Conservation (phyloP, 2,888 invertebrate species). For the Ptychoptera albimana region DNA sequence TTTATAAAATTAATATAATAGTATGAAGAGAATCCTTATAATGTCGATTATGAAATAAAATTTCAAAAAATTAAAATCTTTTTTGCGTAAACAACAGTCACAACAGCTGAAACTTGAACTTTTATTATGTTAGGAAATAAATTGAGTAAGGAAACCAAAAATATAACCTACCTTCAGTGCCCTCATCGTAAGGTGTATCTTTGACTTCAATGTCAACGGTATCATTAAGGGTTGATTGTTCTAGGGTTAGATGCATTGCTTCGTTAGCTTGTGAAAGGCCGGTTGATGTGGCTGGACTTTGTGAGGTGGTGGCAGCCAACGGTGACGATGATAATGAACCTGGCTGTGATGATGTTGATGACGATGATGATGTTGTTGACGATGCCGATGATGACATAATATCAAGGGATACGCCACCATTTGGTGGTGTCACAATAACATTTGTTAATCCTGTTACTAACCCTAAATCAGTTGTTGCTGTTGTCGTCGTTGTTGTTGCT, state of each 20-base stretch:
- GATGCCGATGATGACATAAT: background rate
- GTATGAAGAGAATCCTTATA: no score
- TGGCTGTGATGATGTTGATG: background rate
- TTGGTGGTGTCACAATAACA: background rate
- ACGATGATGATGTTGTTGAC: background rate
- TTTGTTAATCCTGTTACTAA: background rate
- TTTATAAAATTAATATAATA: no score
- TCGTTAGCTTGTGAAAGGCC: background rate
- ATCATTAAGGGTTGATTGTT: conserved; percentile 1
- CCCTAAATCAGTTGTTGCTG: background rate
- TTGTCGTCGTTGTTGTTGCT: background rate
- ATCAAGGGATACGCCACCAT: background rate
- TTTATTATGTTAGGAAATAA: no score
- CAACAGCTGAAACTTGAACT: no score
- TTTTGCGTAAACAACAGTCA: no score
- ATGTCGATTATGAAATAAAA: no score
- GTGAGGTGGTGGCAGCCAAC: no score
- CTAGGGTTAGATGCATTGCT: background rate
- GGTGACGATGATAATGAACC: background rate
- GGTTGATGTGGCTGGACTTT: no score
- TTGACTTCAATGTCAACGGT: background rate
- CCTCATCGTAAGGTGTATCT: background rate
- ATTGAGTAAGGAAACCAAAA: no score
- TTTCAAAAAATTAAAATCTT: no score
- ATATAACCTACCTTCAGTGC: conserved; percentile 1